These are phyloP conservation scores for Caenorhabditis afra DNA, from an alignment of 2,888 invertebrate genomes.

Conservation along the genomic window DNA sequence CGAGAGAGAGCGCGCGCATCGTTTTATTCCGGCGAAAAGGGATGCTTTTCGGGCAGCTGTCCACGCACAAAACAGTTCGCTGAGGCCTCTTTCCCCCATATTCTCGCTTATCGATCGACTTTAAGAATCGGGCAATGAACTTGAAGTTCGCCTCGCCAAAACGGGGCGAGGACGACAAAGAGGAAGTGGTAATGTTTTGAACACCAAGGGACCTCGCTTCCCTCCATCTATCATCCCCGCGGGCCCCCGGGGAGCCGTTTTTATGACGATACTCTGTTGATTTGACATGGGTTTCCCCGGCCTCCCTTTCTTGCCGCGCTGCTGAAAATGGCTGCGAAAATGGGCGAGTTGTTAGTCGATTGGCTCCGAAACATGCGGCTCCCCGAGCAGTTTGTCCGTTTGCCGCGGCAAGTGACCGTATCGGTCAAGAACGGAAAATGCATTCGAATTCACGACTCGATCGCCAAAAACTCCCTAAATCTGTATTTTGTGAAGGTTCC, in stretches of 20 bases:
- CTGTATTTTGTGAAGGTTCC: conserved; percentile 22
- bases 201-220: neutral
- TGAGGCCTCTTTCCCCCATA: neutral
- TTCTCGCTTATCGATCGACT: conserved; percentile 4
- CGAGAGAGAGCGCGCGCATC: too few species aligned
- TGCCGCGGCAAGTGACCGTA: conserved; percentile 29
- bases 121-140: neutral
- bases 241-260: conserved; percentile 26
- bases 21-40: too few species aligned
- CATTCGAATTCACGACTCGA: conserved; percentile 39
- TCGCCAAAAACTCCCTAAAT: conserved; percentile 34
- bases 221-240: conserved; percentile 31
- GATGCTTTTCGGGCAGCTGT: conserved; percentile 45
- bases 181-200: conserved; percentile 39
- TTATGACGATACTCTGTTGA: conserved; percentile 31
- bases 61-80: conserved; percentile 39
- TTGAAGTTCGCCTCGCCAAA: conserved; percentile 6
- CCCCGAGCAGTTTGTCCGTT: conserved; percentile 11
- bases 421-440: conserved; percentile 33
- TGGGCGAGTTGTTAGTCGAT: conserved; percentile 30
- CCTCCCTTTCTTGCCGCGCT: neutral
- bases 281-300: conserved; percentile 23
- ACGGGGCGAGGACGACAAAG: conserved; percentile 13
- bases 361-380: conserved; percentile 12
- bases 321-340: conserved; percentile 46